phyloP scores from a whole-genome alignment of 2,888 invertebrate genomes.

The Eupithecia insigniata region DNA sequence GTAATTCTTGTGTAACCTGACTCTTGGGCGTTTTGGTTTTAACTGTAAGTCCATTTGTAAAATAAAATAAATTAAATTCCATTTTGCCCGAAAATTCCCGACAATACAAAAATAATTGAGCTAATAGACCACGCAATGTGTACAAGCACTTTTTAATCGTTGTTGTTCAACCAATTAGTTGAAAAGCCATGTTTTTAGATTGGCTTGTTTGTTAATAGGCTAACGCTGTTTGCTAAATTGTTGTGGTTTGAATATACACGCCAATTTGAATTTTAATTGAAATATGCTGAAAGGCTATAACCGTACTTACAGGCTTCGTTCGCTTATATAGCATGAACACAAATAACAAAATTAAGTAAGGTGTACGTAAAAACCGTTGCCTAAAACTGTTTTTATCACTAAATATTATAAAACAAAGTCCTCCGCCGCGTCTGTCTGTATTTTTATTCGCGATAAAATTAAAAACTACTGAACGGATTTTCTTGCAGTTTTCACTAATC shows the following conservation, averaged over 20 bases:
- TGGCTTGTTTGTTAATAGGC: conserved; percentile 11
- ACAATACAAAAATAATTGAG: background rate
- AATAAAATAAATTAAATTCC: too few species aligned
- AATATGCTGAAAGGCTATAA: conserved; percentile 1
- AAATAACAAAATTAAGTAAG: background rate
- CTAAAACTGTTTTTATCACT: too few species aligned
- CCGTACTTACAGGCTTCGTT: background rate
- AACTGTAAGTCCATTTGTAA: too few species aligned
- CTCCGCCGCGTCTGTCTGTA: too few species aligned
- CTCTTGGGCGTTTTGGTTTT: too few species aligned
- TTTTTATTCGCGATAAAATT: too few species aligned
- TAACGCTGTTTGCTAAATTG: conserved; percentile 9
- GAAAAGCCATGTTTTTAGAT: conserved; percentile 13
- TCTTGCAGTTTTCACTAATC: too few species aligned
- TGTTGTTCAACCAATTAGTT: conserved; percentile 10
- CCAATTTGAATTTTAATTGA: conserved; percentile 14
- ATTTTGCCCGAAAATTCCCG: background rate
- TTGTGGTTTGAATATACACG: conserved; percentile 7
- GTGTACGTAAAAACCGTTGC: too few species aligned
- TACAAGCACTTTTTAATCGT: conserved; percentile 10
- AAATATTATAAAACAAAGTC: too few species aligned
- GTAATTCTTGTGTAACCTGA: too few species aligned
- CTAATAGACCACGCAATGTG: background rate
- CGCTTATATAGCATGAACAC: background rate
- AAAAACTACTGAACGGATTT: too few species aligned